Evolutionary conservation across 1,140 invertebrate genomes (phyloP), one percentile per base, ranked within the genome.

Genomic region (Platyura marginata): DNA sequence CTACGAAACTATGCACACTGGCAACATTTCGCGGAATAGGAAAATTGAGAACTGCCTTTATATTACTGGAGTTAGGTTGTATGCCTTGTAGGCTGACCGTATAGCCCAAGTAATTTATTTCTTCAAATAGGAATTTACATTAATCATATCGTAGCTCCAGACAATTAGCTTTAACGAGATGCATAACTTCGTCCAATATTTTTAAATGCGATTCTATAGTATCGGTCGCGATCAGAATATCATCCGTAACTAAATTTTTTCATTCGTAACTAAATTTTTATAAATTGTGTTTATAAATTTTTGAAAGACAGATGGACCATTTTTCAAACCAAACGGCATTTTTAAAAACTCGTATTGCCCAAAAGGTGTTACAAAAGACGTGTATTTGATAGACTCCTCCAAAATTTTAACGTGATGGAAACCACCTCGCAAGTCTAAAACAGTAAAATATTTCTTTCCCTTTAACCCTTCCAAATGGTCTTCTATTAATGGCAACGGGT

Each of bases 101-200:
- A 43, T 49, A 51, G 9, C 47, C 50, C 13, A 54, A 41, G 47
- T 49, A 53, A 23, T 47, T 46, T 18, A 53, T 44, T 23, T 43
- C 39, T 10, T 20, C 40, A 41, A 38, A n/a, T 19, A 41, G 46
- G 35, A 50, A 50, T 32, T 32, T 36, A 36, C 44, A 52, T 46
- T 55, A 52, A 46, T 46, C 44, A 3, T 50, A 32, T 19, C 60
- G 59, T 3, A 63, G 47, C 20, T 50, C 25, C 29, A 64, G 46
- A 2, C 55, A 59, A 52, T 57, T 57, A 0, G 59, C 42, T 2
- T 40, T 43, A 11, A 59, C 48, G 1, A 47, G 41, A 10, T 41
- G 3, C 6, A 63, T 21, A 3, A 57, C 53, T 41, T 44, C 18
- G 23, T 47, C 43, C 9, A 57, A 41, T 20, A 46, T 37, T 18